phyloP scores from a whole-genome alignment of 2,113 vertebrate genomes.

The Rhynchopsitta pachyrhyncha region DNA sequence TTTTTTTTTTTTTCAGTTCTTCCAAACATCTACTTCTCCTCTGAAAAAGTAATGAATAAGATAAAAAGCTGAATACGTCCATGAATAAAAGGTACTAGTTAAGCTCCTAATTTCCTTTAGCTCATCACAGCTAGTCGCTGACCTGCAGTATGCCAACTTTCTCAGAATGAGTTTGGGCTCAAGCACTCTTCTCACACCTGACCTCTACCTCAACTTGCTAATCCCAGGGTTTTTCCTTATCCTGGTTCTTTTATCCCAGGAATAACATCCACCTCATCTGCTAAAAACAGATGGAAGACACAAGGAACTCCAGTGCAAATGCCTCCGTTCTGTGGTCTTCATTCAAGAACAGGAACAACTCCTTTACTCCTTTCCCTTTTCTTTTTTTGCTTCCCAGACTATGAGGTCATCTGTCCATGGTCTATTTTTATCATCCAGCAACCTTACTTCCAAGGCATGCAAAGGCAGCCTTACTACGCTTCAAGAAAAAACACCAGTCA shows the following conservation, averaged over 20 bases:
- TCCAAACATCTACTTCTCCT: neutral
- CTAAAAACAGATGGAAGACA: neutral
- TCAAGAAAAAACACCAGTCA: neutral
- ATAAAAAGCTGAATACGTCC: neutral
- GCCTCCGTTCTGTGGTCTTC: neutral
- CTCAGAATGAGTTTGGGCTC: neutral
- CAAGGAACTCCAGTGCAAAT: neutral
- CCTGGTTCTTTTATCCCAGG: neutral
- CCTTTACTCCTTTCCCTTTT: neutral
- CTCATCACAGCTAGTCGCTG: neutral
- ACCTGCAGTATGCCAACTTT: neutral
- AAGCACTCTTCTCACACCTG: neutral
- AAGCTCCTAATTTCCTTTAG: neutral
- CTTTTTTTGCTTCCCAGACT: constrained; percentile 45
- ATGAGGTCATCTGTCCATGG: constrained; percentile 16
- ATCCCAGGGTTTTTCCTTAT: neutral
- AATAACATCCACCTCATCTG: neutral
- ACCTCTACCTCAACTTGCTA: neutral
- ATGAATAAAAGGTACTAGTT: neutral
- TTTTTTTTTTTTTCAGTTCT: neutral
- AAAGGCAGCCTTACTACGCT: neutral
- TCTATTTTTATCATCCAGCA: constrained; percentile 36
- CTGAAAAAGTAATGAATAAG: neutral
- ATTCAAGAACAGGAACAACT: neutral
- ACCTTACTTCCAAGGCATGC: neutral